Conservation (phyloP, 23 tunicate genomes). For the Ciona savignyi region DNA sequence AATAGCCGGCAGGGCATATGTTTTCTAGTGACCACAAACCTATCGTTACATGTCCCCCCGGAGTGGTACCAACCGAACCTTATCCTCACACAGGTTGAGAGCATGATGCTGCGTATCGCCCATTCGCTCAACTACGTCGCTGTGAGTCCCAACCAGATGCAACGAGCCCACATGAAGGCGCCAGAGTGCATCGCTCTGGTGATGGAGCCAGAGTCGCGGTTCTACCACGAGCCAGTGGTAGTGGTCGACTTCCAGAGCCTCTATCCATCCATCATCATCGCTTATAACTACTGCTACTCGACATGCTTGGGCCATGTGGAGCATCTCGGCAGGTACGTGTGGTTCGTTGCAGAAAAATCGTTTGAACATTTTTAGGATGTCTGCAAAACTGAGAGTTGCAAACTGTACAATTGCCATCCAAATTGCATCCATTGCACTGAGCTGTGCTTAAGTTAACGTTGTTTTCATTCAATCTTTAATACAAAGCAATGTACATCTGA, state of each 20-base stretch:
- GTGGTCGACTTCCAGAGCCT: constrained; percentile 93
- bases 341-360: neutral
- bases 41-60: too few species aligned
- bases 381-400: neutral
- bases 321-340: constrained; percentile 45
- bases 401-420: too few species aligned
- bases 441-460: too few species aligned
- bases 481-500: too few species aligned
- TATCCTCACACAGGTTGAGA: constrained; percentile 58
- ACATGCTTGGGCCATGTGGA: constrained; percentile 83
- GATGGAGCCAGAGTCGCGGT: constrained; percentile 87
- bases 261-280: constrained; percentile 89
- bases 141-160: constrained; percentile 61
- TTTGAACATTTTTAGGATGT: neutral
- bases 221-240: constrained; percentile 67
- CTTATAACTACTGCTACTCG: constrained; percentile 79
- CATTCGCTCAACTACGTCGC: constrained; percentile 58
- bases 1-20: too few species aligned
- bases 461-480: too few species aligned
- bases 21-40: too few species aligned
- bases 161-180: constrained; percentile 72
- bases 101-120: constrained; percentile 77
- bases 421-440: too few species aligned
- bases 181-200: constrained; percentile 78
- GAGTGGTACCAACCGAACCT: too few species aligned